phyloP scores from a whole-genome alignment of 2,113 vertebrate species.

The Semicossyphus pulcher region DNA sequence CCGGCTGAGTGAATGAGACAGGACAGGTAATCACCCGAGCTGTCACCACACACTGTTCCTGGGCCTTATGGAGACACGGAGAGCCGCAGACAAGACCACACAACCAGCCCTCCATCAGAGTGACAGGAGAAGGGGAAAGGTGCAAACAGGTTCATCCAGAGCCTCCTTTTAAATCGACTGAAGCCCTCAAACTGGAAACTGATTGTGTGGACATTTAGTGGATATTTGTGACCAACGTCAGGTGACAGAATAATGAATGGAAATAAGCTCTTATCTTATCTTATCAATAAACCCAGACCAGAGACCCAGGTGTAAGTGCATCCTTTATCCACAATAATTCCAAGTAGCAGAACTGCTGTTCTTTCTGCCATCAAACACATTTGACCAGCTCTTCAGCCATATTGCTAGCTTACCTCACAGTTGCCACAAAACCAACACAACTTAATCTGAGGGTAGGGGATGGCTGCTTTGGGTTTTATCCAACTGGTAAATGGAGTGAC shows the following conservation, averaged over 20 bases:
- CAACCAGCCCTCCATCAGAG: slow-evolving; percentile 41
- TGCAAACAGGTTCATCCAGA: slow-evolving; percentile 32
- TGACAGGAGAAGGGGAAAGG: slow-evolving; percentile 42
- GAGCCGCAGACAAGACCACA: slow-evolving; percentile 45
- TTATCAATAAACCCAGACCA: too few relatives aligned
- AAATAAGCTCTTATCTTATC: neutral
- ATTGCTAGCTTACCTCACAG: too few relatives aligned
- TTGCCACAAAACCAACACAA: too few relatives aligned
- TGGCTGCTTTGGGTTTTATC: too few relatives aligned
- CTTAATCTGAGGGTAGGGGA: too few relatives aligned
- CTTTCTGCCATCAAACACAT: too few relatives aligned
- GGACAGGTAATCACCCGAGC: slow-evolving; percentile 75
- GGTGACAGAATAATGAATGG: neutral
- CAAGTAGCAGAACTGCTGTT: too few relatives aligned
- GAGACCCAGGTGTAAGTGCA: too few relatives aligned
- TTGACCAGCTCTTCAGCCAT: too few relatives aligned
- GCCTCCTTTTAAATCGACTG: slow-evolving; percentile 35
- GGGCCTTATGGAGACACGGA: slow-evolving; percentile 45
- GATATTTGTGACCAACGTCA: neutral
- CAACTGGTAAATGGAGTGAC: too few relatives aligned
- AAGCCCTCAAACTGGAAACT: slow-evolving; percentile 8
- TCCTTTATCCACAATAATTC: too few relatives aligned
- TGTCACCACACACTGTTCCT: slow-evolving; percentile 64
- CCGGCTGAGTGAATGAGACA: slow-evolving; percentile 65
- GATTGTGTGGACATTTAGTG: slow-evolving; percentile 6